A percentile compares a stretch with the other conserved stretches of the same genome.
These are phyloP conservation scores for Agonopterix subpropinquella DNA, from an alignment of 2,888 invertebrate species.

Conservation along the genomic window DNA sequence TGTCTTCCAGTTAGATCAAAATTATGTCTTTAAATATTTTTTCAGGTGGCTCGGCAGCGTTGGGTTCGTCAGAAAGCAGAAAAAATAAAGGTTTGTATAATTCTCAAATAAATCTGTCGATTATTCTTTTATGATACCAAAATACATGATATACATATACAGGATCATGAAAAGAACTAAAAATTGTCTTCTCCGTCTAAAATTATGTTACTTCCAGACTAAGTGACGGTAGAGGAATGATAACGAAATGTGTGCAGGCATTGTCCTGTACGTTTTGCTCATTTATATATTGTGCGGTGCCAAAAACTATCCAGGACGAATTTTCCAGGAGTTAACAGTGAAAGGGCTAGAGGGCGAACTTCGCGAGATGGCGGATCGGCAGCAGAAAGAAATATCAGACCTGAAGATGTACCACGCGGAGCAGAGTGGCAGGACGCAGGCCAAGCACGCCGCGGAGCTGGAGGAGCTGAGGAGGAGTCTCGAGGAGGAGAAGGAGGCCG, in stretches of 20 bases:
- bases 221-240: not conserved
- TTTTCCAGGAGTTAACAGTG: slow-evolving; percentile 83
- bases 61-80: slow-evolving; percentile 91
- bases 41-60: slow-evolving; percentile 76
- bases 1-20: no score
- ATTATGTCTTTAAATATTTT: no score
- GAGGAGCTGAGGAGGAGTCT: slow-evolving; percentile 74
- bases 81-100: slow-evolving; percentile 82
- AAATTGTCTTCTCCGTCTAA: not conserved
- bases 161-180: no score
- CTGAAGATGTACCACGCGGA: slow-evolving; percentile 63
- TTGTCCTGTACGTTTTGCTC: not conserved
- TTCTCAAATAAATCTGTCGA: no score
- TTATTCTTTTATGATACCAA: no score
- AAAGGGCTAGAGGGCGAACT: slow-evolving; percentile 92
- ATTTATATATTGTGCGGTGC: not conserved
- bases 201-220: not conserved
- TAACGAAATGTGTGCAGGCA: not conserved
- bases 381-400: slow-evolving; percentile 78
- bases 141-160: no score
- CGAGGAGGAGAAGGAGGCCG: slow-evolving; percentile 57
- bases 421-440: slow-evolving; percentile 49
- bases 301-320: not conserved
- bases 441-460: slow-evolving; percentile 56
- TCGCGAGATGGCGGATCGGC: slow-evolving; percentile 84